Percentiles rank a stretch among this genome's conserved stretches.
Evolutionary conservation across 2,797 vertebrate genomes (phyloP).

Genomic region (Hydrophis major): DNA sequence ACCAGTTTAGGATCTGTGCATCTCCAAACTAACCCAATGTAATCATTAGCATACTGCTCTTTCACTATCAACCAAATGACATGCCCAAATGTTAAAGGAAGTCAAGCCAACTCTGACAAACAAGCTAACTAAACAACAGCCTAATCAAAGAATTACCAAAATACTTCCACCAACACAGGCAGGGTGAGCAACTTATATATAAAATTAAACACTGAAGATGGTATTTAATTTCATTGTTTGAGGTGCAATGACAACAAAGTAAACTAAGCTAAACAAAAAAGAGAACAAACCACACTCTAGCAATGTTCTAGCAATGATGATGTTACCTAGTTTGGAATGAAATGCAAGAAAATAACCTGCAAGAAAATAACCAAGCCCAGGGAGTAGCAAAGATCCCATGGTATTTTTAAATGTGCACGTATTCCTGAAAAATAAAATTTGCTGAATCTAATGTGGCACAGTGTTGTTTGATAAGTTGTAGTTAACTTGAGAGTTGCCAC

Average conservation of each 20-base stretch:
- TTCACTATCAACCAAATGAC: background rate
- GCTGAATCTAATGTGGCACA: background rate
- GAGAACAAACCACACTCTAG: background rate
- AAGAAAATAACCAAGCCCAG: background rate
- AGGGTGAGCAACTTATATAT: background rate
- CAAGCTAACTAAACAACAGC: background rate
- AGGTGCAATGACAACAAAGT: too few relatives aligned
- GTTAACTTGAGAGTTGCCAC: background rate
- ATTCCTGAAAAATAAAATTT: background rate
- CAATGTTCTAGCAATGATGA: background rate
- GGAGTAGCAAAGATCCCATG: background rate
- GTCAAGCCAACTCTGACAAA: background rate
- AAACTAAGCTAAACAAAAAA: background rate
- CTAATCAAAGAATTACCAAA: background rate
- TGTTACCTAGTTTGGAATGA: background rate
- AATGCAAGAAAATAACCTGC: background rate
- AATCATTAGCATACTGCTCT: background rate
- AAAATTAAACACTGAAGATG: background rate
- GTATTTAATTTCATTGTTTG: too few relatives aligned
- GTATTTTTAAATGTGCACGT: background rate
- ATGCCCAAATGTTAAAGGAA: background rate
- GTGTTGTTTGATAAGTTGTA: background rate
- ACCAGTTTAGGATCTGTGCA: background rate
- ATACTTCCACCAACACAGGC: background rate
- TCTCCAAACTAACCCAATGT: background rate